Conservation (phyloP, 2,888 invertebrate species). For the Leptinotarsa juncta region DNA sequence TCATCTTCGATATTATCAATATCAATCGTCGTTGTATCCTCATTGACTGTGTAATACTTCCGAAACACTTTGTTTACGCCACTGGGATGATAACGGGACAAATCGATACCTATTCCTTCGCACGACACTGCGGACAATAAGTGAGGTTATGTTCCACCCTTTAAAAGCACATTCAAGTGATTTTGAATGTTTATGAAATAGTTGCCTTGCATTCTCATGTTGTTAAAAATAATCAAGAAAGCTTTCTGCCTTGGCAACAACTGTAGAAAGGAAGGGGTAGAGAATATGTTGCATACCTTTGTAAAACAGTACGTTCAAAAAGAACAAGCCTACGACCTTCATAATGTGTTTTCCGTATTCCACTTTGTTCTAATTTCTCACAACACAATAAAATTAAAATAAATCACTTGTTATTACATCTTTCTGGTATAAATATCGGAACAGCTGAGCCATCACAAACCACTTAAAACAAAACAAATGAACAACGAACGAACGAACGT, state of each 20-base stretch:
- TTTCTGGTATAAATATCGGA: neutral
- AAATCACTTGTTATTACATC: neutral
- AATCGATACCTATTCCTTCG: conserved; percentile 46
- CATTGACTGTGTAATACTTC: conserved; percentile 48
- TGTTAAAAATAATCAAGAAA: neutral
- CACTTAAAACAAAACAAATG: conserved; percentile 26
- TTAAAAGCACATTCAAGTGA: conserved; percentile 1
- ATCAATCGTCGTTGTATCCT: conserved; percentile 53
- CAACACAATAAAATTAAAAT: neutral
- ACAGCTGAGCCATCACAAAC: conserved; percentile 29
- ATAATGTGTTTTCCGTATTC: neutral
- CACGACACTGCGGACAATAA: conserved; percentile 32
- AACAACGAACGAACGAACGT: neutral
- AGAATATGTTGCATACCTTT: neutral
- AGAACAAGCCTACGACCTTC: neutral
- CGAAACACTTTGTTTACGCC: conserved; percentile 50
- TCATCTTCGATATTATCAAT: conserved; percentile 66
- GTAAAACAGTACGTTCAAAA: neutral
- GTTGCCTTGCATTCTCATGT: neutral
- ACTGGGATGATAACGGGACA: conserved; percentile 54
- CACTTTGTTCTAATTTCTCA: neutral
- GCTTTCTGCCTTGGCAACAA: neutral
- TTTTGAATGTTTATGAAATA: conserved; percentile 9
- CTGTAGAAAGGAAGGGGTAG: neutral
- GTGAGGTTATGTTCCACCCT: conserved; percentile 32